Base-by-base conservation (phyloP, 2,797 vertebrate genomes). In the Buphagus erythrorhynchus region DNA sequence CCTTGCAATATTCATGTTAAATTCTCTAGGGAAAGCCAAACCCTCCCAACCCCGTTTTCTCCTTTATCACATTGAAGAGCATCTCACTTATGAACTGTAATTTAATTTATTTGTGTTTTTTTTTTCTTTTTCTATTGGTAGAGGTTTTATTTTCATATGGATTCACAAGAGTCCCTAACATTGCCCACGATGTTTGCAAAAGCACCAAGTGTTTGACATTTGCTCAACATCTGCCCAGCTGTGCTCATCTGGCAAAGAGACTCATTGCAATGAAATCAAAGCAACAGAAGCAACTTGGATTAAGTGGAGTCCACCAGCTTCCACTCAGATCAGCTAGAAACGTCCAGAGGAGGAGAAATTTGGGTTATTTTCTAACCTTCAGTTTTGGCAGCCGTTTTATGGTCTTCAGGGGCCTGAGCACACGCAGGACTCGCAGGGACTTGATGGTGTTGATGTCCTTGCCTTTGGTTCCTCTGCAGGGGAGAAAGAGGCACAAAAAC, bases 381-480 rank as follows among this genome's bases (percentile, higher is more conserved):
- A 99, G 97, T 82, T 99, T 99, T 25, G 99, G 99, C 77, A 99
- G 98, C 13, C 99, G 97, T 81, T 99, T 99, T 97, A 99, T 99
- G 93, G 99, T 99, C 98, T 99, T 99, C 95, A 99, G 98, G 1
- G 99, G 99, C 63, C 99, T 96, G 45, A 99, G 98, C 66, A 99
- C 99, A 1, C 99, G 97, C 49, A 99, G 98, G 40, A 99, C 99
- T 66, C 99, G 97, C 96, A 99, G 97, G 7, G 99, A 99, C 97
- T 99, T 99, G 98, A 99, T 99, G 20, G 99, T 99, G 98, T 98
- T 99, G 98, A 99, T 99, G 97, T 99, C 99, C 97, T 99, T 99
- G 85, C 99, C 99, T 98, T 99, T 99, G 97, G 98, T 99, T 91
- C 99, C 99, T 97, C 99, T 99, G 98, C 96, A 98, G 82, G 97